A percentile compares a stretch with the other conserved stretches of the same genome.
Conservation (phyloP, 2,888 invertebrate genomes). For the Tridacna crocea region DNA sequence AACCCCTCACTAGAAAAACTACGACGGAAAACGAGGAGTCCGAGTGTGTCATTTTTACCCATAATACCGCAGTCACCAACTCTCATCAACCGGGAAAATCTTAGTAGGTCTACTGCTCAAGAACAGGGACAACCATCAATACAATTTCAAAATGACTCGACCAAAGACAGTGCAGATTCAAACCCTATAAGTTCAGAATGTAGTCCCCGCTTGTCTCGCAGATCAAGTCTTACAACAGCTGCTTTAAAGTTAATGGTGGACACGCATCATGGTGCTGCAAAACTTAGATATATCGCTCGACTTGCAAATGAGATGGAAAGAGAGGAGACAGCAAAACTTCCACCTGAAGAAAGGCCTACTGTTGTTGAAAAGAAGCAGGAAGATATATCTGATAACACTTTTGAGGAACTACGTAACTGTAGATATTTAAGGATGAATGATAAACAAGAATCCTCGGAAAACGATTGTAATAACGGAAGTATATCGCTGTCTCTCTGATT, state of each 20-base stretch:
- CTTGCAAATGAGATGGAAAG: conserved; percentile 52
- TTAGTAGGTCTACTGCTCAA: neutral
- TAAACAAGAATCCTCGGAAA: neutral
- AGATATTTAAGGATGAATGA: conserved; percentile 41
- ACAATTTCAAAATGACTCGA: neutral
- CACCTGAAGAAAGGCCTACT: neutral
- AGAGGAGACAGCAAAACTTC: conserved; percentile 30
- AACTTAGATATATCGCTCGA: conserved; percentile 53
- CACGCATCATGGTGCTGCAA: conserved; percentile 51
- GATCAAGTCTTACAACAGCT: conserved; percentile 33
- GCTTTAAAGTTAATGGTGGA: conserved; percentile 47
- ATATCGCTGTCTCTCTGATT: neutral
- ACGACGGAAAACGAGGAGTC: conserved; percentile 5
- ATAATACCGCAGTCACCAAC: conserved; percentile 25
- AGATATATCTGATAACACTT: neutral
- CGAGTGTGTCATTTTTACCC: conserved; percentile 24
- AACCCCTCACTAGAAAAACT: neutral
- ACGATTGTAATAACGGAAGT: neutral
- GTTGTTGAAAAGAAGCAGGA: neutral
- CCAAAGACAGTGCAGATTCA: neutral
- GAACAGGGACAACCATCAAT: neutral
- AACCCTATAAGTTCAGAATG: neutral
- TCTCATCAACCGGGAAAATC: neutral
- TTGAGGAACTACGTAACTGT: conserved; percentile 36
- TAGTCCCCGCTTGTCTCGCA: conserved; percentile 20